These are phyloP conservation scores for Listronotus oregonensis DNA, from an alignment of 1,140 invertebrate species.

Conservation along the genomic window DNA sequence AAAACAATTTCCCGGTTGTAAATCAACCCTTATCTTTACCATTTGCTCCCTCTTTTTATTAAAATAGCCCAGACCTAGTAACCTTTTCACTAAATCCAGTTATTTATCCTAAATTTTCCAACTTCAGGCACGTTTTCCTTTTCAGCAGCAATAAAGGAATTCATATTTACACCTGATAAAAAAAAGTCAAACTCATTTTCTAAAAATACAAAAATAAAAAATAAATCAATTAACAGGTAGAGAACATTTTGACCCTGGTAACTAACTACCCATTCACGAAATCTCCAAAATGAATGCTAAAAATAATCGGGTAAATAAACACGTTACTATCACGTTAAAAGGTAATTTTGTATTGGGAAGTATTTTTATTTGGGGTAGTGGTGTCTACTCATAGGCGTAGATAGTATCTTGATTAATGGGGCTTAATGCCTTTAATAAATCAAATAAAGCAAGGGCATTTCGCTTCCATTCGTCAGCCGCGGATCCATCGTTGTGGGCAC, in stretches of 20 bases:
- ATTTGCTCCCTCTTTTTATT: too few relatives aligned
- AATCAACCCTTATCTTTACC: too few relatives aligned
- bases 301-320: constrained; percentile 4
- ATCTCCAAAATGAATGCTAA: background rate
- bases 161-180: background rate
- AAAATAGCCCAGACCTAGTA: too few relatives aligned
- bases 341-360: background rate
- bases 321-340: constrained; percentile 4
- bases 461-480: too few relatives aligned
- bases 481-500: too few relatives aligned
- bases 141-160: too few relatives aligned
- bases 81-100: too few relatives aligned
- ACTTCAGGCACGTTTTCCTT: background rate
- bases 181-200: background rate
- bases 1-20: too few relatives aligned
- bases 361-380: background rate
- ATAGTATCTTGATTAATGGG: too few relatives aligned
- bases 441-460: too few relatives aligned
- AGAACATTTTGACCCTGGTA: background rate
- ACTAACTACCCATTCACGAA: background rate
- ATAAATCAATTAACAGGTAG: background rate
- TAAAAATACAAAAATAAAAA: background rate
- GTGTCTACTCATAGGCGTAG: background rate
- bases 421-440: too few relatives aligned
- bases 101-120: constrained; percentile 1